phyloP scores from a whole-genome alignment of 2,113 vertebrate genomes.

The Oncorhynchus keta region DNA sequence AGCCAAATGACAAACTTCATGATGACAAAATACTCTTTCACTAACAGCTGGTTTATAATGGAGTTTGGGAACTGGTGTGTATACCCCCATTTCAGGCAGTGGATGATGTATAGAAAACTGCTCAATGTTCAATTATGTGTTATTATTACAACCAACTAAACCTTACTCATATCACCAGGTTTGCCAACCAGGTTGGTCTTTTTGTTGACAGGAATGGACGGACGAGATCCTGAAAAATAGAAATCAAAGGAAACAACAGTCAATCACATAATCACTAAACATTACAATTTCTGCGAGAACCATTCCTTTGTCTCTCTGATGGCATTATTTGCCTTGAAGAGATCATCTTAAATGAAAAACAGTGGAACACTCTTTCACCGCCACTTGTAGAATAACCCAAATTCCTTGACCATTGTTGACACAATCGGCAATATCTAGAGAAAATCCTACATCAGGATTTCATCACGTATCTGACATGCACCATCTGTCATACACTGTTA shows the following conservation, averaged over 20 bases:
- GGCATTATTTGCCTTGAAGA: not conserved
- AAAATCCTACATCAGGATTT: not conserved
- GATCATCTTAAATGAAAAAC: constrained; percentile 27
- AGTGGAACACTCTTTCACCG: constrained; percentile 36
- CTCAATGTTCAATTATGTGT: not conserved
- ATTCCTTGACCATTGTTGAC: not conserved
- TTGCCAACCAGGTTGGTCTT: constrained; percentile 64
- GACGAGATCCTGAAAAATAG: constrained; percentile 58
- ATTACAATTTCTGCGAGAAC: not conserved
- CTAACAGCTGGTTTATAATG: not conserved
- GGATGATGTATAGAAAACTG: not conserved
- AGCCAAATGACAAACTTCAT: not conserved
- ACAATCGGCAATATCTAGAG: not conserved
- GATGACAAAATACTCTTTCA: not conserved
- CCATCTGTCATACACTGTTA: not conserved
- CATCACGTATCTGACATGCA: not conserved
- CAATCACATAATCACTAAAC: not conserved
- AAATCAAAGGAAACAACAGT: not conserved
- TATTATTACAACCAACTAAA: not conserved
- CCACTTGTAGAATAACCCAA: not conserved
- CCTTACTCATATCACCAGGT: constrained; percentile 54
- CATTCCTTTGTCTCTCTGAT: not conserved
- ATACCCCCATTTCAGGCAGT: not conserved
- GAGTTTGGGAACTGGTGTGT: no score
- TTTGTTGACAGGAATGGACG: constrained; percentile 50